Conservation (phyloP, 1,140 invertebrate species). For the Rhysida immarginata region DNA sequence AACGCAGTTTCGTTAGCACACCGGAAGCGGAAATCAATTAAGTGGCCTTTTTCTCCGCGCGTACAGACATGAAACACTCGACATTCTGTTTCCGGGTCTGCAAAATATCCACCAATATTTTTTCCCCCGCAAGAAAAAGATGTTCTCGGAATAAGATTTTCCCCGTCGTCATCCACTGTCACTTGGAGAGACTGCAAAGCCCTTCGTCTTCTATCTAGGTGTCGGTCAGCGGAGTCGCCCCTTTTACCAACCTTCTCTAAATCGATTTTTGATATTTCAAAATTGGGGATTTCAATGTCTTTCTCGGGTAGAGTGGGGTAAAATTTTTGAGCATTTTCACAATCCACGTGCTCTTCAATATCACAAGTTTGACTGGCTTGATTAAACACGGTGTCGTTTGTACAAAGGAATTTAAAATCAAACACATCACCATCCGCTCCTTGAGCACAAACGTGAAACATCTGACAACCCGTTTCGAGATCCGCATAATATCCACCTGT, state of each 20-base stretch:
- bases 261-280: neutral
- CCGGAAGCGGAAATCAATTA: slow-evolving; percentile 17
- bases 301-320: neutral
- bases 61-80: slow-evolving; percentile 76
- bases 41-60: neutral
- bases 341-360: slow-evolving; percentile 21
- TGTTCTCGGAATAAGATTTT: neutral
- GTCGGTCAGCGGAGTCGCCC: too few relatives aligned
- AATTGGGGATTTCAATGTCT: neutral
- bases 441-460: slow-evolving; percentile 78
- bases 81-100: slow-evolving; percentile 60
- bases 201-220: too few relatives aligned
- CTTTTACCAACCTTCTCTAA: neutral
- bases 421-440: slow-evolving; percentile 52
- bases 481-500: slow-evolving; percentile 83
- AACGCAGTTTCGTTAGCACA: slow-evolving; percentile 30
- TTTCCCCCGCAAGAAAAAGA: slow-evolving; percentile 64
- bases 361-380: slow-evolving; percentile 27
- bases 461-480: slow-evolving; percentile 75
- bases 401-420: slow-evolving; percentile 24
- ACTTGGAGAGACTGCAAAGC: too few relatives aligned
- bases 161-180: too few relatives aligned
- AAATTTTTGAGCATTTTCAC: slow-evolving; percentile 9
- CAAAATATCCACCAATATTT: slow-evolving; percentile 72
- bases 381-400: slow-evolving; percentile 28